Evolutionary conservation across 2,888 invertebrate species (phyloP).

Genomic region (Conops quadrifasciatus): DNA sequence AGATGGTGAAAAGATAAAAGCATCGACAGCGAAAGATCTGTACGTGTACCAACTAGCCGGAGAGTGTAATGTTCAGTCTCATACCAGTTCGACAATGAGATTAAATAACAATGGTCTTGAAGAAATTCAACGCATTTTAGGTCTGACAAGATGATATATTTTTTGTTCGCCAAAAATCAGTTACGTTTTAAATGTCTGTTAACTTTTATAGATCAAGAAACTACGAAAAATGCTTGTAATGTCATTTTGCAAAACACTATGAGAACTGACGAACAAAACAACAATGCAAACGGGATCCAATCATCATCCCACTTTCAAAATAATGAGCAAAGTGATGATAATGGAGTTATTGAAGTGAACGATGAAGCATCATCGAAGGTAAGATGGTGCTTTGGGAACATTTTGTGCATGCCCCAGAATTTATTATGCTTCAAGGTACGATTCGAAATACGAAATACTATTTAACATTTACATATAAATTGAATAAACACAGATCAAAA

Average conservation of each 20-base stretch:
- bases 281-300: slow-evolving; percentile 42
- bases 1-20: slow-evolving; percentile 68
- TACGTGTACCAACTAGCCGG: slow-evolving; percentile 76
- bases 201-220: slow-evolving; percentile 1
- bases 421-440: slow-evolving; percentile 88
- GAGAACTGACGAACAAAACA: no score
- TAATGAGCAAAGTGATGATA: slow-evolving; percentile 44
- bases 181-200: no score
- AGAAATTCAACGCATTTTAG: slow-evolving; percentile 64
- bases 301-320: slow-evolving; percentile 29
- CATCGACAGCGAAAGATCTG: slow-evolving; percentile 69
- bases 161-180: not conserved
- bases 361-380: slow-evolving; percentile 67
- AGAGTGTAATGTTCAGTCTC: slow-evolving; percentile 56
- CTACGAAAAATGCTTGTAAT: no score
- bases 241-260: no score
- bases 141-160: slow-evolving; percentile 45
- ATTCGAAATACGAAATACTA: slow-evolving; percentile 66
- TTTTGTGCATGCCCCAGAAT: slow-evolving; percentile 84
- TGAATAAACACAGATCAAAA: not conserved
- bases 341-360: slow-evolving; percentile 56
- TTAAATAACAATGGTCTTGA: slow-evolving; percentile 64
- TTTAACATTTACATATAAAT: slow-evolving; percentile 55
- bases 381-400: slow-evolving; percentile 75
- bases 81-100: slow-evolving; percentile 60